Evolutionary conservation across 1,140 invertebrate species (phyloP).

Genomic region (Drosophila micromelanica): DNA sequence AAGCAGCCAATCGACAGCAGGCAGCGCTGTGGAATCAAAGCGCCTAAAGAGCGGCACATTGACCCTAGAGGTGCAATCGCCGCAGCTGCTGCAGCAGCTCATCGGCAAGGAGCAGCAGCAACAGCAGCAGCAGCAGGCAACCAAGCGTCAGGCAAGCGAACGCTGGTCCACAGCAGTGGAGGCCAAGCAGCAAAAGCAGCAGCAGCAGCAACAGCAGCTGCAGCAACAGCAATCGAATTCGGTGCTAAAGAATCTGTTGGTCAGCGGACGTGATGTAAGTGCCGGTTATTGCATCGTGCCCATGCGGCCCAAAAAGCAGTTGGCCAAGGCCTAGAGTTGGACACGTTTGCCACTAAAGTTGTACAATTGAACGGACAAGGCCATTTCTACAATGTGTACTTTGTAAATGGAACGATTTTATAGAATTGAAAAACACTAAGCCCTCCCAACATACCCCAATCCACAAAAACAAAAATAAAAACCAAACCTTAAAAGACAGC

Average conservation of each 20-base stretch:
- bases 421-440: slow-evolving; percentile 34
- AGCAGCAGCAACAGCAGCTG: slow-evolving; percentile 52
- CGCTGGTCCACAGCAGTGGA: slow-evolving; percentile 51
- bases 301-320: slow-evolving; percentile 85
- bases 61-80: slow-evolving; percentile 60
- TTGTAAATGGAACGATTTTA: slow-evolving; percentile 85
- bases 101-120: slow-evolving; percentile 58
- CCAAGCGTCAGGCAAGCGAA: slow-evolving; percentile 50
- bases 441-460: slow-evolving; percentile 4
- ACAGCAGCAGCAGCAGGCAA: slow-evolving; percentile 35
- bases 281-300: slow-evolving; percentile 94
- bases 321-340: slow-evolving; percentile 77
- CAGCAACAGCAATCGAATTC: slow-evolving; percentile 76
- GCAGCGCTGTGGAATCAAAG: slow-evolving; percentile 64
- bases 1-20: slow-evolving; percentile 47
- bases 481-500: slow-evolving; percentile 35
- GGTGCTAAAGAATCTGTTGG: slow-evolving; percentile 95
- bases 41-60: slow-evolving; percentile 67
- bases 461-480: slow-evolving; percentile 13
- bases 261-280: slow-evolving; percentile 95
- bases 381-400: slow-evolving; percentile 76
- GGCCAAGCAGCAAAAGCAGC: slow-evolving; percentile 39
- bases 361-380: slow-evolving; percentile 66
- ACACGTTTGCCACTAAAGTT: slow-evolving; percentile 39
- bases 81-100: slow-evolving; percentile 73